A percentile compares a stretch with the other conserved stretches of the same genome.
phyloP scores from a whole-genome alignment of 2,888 invertebrate species.

The Helleia helle region DNA sequence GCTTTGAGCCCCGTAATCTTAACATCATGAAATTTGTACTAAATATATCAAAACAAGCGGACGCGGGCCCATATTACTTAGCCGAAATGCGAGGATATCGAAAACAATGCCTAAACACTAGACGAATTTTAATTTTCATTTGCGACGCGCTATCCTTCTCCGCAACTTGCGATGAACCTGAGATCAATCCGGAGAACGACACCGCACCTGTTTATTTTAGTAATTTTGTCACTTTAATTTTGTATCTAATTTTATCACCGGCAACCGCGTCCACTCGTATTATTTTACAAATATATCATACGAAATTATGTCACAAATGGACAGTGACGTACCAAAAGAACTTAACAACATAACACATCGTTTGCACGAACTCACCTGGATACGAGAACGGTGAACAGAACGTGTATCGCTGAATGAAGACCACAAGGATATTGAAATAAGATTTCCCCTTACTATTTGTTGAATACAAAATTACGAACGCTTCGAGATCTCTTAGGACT shows the following conservation, averaged over 20 bases:
- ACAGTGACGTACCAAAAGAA: slow-evolving; percentile 45
- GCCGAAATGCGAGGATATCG: slow-evolving; percentile 74
- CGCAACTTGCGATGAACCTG: slow-evolving; percentile 16
- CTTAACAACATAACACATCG: slow-evolving; percentile 38
- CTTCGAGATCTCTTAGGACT: slow-evolving; percentile 27
- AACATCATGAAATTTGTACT: slow-evolving; percentile 74
- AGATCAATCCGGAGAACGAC: slow-evolving; percentile 26
- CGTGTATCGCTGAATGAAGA: slow-evolving; percentile 69
- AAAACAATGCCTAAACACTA: slow-evolving; percentile 70
- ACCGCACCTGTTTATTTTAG: slow-evolving; percentile 35
- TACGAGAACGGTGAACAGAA: slow-evolving; percentile 55
- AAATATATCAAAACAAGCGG: slow-evolving; percentile 70
- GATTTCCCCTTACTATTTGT: slow-evolving; percentile 35
- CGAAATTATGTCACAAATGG: slow-evolving; percentile 49
- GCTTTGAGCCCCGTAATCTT: slow-evolving; percentile 74
- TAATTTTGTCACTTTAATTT: slow-evolving; percentile 41
- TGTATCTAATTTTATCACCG: slow-evolving; percentile 68
- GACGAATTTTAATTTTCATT: slow-evolving; percentile 46
- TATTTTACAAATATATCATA: slow-evolving; percentile 68
- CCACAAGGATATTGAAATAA: slow-evolving; percentile 71
- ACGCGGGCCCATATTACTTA: slow-evolving; percentile 68
- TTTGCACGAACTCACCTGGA: slow-evolving; percentile 42
- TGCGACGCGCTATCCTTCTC: slow-evolving; percentile 15
- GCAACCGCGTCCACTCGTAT: slow-evolving; percentile 64
- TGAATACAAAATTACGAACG: slow-evolving; percentile 56